Conservation (phyloP, 2,113 vertebrate species). For the Paradoxurus hermaphroditus region DNA sequence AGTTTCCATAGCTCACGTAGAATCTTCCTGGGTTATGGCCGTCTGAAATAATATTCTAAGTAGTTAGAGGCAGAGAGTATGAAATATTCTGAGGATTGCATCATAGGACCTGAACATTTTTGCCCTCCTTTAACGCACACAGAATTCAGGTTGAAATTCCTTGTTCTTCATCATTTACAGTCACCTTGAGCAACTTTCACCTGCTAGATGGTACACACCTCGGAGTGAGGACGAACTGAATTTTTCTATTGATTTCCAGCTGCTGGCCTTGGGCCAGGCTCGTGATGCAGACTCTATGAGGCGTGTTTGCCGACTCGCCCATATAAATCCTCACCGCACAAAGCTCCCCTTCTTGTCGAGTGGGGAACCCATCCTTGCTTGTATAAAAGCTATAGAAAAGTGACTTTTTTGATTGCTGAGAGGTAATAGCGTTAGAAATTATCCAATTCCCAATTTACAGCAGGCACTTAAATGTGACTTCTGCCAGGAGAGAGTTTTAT, state of each 20-base stretch:
- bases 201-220: too few species aligned
- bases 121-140: neutral
- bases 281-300: rapidly evolving
- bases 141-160: neutral
- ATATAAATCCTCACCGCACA: neutral
- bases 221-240: neutral
- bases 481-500: neutral
- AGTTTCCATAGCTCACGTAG: neutral
- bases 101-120: neutral
- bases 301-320: neutral
- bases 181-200: neutral
- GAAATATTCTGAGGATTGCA: neutral
- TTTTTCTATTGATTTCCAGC: neutral
- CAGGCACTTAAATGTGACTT: neutral
- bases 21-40: neutral
- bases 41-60: neutral
- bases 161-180: neutral
- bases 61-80: neutral
- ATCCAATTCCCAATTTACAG: neutral
- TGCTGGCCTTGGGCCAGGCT: neutral
- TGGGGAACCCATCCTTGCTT: neutral
- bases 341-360: rapidly evolving
- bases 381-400: neutral
- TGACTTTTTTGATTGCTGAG: neutral
- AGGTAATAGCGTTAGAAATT: neutral